Evolutionary conservation across 2,113 vertebrate species (phyloP).

Genomic region (Mus musculus): DNA sequence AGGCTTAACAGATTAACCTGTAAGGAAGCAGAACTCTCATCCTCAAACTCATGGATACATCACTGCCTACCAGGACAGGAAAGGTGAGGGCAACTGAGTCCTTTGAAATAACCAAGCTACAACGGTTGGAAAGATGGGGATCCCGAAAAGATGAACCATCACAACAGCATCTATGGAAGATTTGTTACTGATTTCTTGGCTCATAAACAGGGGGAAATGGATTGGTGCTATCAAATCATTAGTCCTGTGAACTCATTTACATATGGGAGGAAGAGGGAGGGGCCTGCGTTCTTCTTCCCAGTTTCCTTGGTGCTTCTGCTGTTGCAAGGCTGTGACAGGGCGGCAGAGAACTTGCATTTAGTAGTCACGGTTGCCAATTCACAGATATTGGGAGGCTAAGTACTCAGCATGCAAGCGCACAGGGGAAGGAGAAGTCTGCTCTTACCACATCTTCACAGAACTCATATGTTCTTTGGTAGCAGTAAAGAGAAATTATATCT

Average conservation of each 20-base stretch:
- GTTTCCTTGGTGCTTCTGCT: background rate
- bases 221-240: background rate
- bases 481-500: slow-evolving; percentile 4
- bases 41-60: too few relatives aligned
- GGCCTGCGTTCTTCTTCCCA: background rate
- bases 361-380: slow-evolving; percentile 41
- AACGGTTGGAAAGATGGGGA: background rate
- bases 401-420: background rate
- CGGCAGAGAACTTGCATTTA: slow-evolving; percentile 68
- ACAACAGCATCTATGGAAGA: background rate
- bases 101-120: background rate
- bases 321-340: background rate
- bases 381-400: background rate
- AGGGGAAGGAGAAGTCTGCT: background rate
- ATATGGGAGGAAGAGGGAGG: background rate
- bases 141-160: background rate
- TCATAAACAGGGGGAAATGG: slow-evolving; percentile 43
- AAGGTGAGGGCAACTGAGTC: background rate
- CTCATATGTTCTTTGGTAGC: background rate
- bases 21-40: background rate
- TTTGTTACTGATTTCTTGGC: background rate
- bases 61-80: too few relatives aligned
- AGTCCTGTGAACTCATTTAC: slow-evolving; percentile 11
- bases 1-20: background rate
- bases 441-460: background rate